Evolutionary conservation across 2,113 vertebrate species (phyloP), one percentile per base, ranked within the genome.

Genomic region (Sylvilagus bachmani): DNA sequence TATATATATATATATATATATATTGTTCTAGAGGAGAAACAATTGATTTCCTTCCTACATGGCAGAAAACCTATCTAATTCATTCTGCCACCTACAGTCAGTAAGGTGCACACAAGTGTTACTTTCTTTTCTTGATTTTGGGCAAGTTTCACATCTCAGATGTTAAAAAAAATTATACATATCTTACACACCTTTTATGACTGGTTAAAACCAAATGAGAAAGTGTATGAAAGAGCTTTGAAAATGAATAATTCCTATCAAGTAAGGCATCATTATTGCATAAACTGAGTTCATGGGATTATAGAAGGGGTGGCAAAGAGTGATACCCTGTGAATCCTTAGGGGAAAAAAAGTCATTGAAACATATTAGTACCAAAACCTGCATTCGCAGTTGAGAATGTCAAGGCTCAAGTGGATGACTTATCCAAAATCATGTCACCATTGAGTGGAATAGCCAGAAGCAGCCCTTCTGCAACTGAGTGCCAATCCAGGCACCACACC

Each of bases 141-240:
- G 49, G 3, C 21, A 93, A 94, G 29, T 93, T 84, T 94, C 83
- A 79, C 4, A 86, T 36, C 36, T 71, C 70, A 62, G 27, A 74
- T 31, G 53, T 71, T 62, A 86, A n/a, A 33, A 74, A 77, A 36
- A 79, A 13, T 11, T 22, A 88, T 75, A 79, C 3, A 3, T 86
- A 9, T 86, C 61, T 87, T 62, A n/a, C 91, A 29, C 85, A 73
- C 2, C 62, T 90, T 80, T 67, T 24, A 31, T 71, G 51, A 51
- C 64, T 66, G 29, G 3, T 89, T 78, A 91, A 90, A 93, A 94
- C 89, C 36, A 75, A 86, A 67, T 89, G n/a, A 85, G 51, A 33
- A 36, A 27, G 24, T 80, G 33, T 69, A 64, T 73, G 29, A 78
- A 95, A 64, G 67, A 86, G 11, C 58, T 95, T 33, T 80, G 10